Conservation (phyloP, 2,888 invertebrate species). For the Protodeltote pygarga region DNA sequence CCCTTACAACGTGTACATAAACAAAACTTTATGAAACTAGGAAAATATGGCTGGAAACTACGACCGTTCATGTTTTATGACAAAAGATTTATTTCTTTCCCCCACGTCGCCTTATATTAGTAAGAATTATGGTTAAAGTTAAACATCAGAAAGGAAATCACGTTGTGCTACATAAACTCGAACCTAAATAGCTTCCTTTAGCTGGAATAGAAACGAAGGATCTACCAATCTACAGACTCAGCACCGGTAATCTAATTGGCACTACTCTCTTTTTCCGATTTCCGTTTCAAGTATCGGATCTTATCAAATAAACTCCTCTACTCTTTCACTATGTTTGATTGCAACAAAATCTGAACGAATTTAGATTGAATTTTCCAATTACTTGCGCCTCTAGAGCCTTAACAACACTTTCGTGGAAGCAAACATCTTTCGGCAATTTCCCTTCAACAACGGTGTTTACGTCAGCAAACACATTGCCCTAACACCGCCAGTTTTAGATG, state of each 20-base stretch:
- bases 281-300: slow-evolving; percentile 33
- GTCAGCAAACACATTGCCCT: slow-evolving; percentile 65
- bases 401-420: slow-evolving; percentile 61
- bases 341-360: slow-evolving; percentile 58
- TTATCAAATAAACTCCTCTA: slow-evolving; percentile 33
- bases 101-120: slow-evolving; percentile 30
- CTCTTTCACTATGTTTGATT: slow-evolving; percentile 29
- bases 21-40: slow-evolving; percentile 4
- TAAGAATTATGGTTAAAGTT: slow-evolving; percentile 42
- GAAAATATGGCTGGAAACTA: slow-evolving; percentile 20
- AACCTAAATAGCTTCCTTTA: slow-evolving; percentile 18
- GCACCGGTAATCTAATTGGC: slow-evolving; percentile 42
- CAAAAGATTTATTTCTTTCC: slow-evolving; percentile 39
- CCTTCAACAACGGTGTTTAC: slow-evolving; percentile 66
- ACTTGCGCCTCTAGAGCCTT: slow-evolving; percentile 55
- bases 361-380: slow-evolving; percentile 72
- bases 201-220: neutral
- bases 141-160: slow-evolving; percentile 32
- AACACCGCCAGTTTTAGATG: slow-evolving; percentile 55
- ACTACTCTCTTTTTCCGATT: slow-evolving; percentile 24
- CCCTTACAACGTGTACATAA: slow-evolving; percentile 12
- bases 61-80: slow-evolving; percentile 32
- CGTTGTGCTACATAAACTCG: slow-evolving; percentile 18
- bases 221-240: slow-evolving; percentile 14
- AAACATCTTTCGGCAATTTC: slow-evolving; percentile 74